phyloP scores from a whole-genome alignment of 2,888 invertebrate species.

The Tenthredo distinguenda region DNA sequence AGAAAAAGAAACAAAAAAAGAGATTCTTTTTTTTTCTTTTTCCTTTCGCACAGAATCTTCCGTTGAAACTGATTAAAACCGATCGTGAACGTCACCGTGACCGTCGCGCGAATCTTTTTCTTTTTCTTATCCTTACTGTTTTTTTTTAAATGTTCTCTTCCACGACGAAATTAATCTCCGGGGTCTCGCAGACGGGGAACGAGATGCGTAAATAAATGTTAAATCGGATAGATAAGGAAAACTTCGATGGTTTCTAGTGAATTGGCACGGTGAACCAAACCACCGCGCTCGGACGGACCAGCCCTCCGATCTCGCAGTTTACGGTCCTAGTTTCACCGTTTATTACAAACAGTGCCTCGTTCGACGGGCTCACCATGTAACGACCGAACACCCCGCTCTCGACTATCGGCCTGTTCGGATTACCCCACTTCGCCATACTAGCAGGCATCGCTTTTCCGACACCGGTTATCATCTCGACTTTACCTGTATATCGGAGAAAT shows the following conservation, averaged over 20 bases:
- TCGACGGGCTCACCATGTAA: constrained; percentile 86
- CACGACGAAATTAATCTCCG: not conserved
- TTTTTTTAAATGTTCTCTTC: not conserved
- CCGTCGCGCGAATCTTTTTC: not conserved
- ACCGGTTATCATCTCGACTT: constrained; percentile 89
- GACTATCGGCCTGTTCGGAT: constrained; percentile 84
- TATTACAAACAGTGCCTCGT: constrained; percentile 85
- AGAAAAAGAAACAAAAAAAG: no score
- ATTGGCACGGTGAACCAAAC: constrained; percentile 84
- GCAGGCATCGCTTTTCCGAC: constrained; percentile 83
- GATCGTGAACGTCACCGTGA: not conserved
- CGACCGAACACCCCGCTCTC: constrained; percentile 86
- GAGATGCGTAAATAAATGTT: not conserved
- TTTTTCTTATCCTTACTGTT: not conserved
- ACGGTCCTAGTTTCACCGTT: constrained; percentile 86
- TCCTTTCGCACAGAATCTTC: not conserved
- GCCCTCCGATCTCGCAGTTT: constrained; percentile 87
- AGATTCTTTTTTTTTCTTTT: not conserved
- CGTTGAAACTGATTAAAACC: not conserved
- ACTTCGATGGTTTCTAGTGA: constrained; percentile 75
- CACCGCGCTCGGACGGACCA: constrained; percentile 83
- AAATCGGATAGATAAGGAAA: not conserved
- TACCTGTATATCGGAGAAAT: constrained; percentile 78
- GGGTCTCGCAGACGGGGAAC: not conserved
- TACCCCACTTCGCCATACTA: constrained; percentile 82